These are phyloP conservation scores for Nematostella vectensis DNA, from an alignment of 92 coral and sea anemone species.

Conservation along the genomic window DNA sequence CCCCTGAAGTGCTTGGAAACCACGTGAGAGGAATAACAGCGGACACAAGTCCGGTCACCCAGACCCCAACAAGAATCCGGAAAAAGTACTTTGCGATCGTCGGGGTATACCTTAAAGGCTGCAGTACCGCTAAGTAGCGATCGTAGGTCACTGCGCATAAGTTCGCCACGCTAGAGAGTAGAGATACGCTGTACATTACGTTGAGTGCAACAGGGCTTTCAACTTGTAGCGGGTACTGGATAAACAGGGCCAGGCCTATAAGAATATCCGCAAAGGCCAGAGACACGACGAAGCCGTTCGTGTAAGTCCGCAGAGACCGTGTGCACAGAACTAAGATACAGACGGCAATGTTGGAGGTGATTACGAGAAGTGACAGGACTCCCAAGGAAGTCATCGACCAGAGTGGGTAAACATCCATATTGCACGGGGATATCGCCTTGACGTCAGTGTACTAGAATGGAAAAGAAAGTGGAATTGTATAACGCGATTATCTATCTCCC, in stretches of 20 bases:
- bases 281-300: constrained; percentile 41
- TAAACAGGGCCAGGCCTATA: constrained; percentile 23
- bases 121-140: constrained; percentile 31
- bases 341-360: constrained; percentile 25
- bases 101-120: constrained; percentile 21
- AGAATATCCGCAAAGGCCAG: constrained; percentile 34
- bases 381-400: not conserved
- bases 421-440: too few relatives aligned
- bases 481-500: too few relatives aligned
- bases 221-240: constrained; percentile 11
- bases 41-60: constrained; percentile 7
- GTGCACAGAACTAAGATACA: constrained; percentile 15
- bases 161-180: constrained; percentile 35
- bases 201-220: constrained; percentile 8
- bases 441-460: too few relatives aligned
- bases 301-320: constrained; percentile 28
- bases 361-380: constrained; percentile 9
- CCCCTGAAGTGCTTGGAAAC: constrained; percentile 4
- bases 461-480: too few relatives aligned
- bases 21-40: constrained; percentile 26
- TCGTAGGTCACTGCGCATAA: constrained; percentile 30
- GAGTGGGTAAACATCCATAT: not conserved
- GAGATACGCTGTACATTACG: constrained; percentile 16
- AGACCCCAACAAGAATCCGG: constrained; percentile 12
- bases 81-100: constrained; percentile 23